These are phyloP conservation scores for Tachina fera DNA, from an alignment of 2,888 invertebrate species.

Conservation along the genomic window DNA sequence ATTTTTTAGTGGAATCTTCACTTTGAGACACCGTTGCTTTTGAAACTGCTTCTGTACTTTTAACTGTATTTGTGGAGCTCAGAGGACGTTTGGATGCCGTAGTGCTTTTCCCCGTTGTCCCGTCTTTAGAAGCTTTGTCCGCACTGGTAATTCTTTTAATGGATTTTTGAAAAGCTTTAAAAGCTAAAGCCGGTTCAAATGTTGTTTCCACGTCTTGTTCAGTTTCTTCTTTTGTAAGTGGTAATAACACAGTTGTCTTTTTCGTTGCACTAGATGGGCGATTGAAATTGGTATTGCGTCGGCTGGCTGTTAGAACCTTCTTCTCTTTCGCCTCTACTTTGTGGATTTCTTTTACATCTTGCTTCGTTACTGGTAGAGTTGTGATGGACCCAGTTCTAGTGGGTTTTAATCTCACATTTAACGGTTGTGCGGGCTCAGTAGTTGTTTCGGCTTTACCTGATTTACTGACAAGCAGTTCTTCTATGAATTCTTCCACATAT, in stretches of 20 bases:
- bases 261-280: background rate
- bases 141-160: background rate
- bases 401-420: constrained; percentile 71
- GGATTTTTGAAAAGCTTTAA: background rate
- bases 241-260: background rate
- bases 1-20: constrained; percentile 4
- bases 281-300: constrained; percentile 34
- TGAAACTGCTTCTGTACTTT: background rate
- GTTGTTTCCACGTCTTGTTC: constrained; percentile 11
- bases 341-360: background rate
- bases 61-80: background rate
- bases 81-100: constrained; percentile 65
- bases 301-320: background rate
- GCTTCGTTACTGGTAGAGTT: background rate
- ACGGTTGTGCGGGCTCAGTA: background rate
- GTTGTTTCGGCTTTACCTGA: constrained; percentile 44
- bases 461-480: constrained; percentile 44
- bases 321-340: background rate
- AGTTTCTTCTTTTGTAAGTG: background rate
- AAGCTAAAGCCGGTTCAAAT: constrained; percentile 22
- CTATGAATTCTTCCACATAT: constrained; percentile 75
- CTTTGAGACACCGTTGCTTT: constrained; percentile 26
- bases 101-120: constrained; percentile 48
- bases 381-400: constrained; percentile 63
- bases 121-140: background rate